Evolutionary conservation across 1,140 invertebrate species (phyloP), one percentile per base, ranked within the genome.

Genomic region (Eurosta solidaginis): DNA sequence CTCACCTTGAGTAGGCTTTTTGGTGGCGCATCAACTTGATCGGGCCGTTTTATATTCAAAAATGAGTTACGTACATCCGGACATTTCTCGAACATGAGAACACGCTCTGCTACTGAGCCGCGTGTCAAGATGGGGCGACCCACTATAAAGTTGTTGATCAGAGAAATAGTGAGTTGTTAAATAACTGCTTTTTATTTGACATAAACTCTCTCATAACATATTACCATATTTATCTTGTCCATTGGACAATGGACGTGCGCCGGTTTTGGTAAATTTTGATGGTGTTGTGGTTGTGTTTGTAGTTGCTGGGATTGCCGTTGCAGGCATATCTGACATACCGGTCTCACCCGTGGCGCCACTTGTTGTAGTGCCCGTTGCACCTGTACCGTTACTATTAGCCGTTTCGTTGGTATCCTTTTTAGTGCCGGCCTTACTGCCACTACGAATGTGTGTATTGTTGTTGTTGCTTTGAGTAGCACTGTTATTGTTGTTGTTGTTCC

Each of bases 81-180:
- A 84, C 95, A 96, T 85, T 95, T 93, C 86, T 97, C 96, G 85
- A 97, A 97, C 82, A 97, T 95, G 74, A 97, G 90, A 40, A 97
- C 96, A 40, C 96, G 89, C 84, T 97, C 96, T 3, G 96, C 96
- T 0, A 97, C 96, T 1, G 96, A 97, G 4, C 96, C 96, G 79
- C 95, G 90, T 3, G 95, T 96, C 14, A 97, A 89, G 85, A 97
- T 96, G 2, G 95, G 95, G 77, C 94, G 89, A n/a, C 96, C 92
- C 0, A 94, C 93, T 88, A 92, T 91, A 80, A n/a, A n/a, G n/a
- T n/a, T n/a, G 54, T 40, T 49, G 36, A 27, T n/a, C 25, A 78
- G 59, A 78, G 33, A 74, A 50, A 74, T 47, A 10, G 17, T 59
- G 17, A 40, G 59, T 42, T n/a, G n/a, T 68, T 68, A 68, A 40